Base-by-base conservation (phyloP, 2,888 invertebrate genomes). In the Nipponacmea schrenckii region DNA sequence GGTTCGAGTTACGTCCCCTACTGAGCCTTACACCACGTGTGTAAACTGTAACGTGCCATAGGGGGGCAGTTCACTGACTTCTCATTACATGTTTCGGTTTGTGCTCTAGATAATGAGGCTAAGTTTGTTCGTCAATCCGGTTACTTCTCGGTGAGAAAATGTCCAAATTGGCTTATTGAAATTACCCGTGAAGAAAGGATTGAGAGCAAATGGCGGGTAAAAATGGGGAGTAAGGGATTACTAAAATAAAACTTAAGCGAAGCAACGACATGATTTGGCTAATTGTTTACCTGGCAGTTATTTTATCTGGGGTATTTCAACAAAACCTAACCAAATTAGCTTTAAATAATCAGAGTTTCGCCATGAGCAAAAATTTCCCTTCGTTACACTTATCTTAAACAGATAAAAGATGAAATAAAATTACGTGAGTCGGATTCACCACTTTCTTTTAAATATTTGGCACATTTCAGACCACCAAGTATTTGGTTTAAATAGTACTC, bases 21-120 rank as follows among this genome's bases (percentile, higher is more conserved):
- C 24, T 20, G 56, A 56, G 56, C 20, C 24, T 56, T 56, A 20
- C 56, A 56, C 56, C 56, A 56, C 56, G 56, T 56, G 56, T 56
- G 56, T 56, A 56, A 56, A 56, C 56, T 56, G 56, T 56, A 56
- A 56, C 56, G 56, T 56, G 56, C 56, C 56, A 56, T 56, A 56
- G 56, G 56, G n/a, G 56, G 56, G 56, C 56, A 56, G 56, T 56
- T 56, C 56, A 56, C 20, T 56, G 56, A 20, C 56, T 56, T 56
- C 56, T 56, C 56, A 56, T 56, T 56, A 56, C 56, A 56, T 56
- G 56, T 56, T 56, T 56, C 56, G 56, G 56, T 56, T 56, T 56
- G 56, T 56, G 56, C 56, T 56, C 24, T 24, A 20, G 56, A 56
- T 56, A 56, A 56, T 56, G 56, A 56, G 56, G 56, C 56, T 56